Base-by-base conservation (phyloP, 1,140 invertebrate genomes). In the Drosophila simulans region DNA sequence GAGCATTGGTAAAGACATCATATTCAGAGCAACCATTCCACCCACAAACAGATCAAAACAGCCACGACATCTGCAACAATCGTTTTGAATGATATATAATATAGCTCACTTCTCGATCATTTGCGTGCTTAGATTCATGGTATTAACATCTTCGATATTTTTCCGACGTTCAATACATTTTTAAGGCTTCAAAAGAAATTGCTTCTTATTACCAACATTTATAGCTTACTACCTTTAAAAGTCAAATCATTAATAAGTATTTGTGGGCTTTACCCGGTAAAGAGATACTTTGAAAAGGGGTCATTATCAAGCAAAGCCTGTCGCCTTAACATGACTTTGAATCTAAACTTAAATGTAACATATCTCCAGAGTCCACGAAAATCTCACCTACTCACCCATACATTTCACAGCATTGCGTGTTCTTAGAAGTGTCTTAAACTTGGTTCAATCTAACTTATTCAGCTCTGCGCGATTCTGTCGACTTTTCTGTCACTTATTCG, bases 1-100 rank as follows among this genome's bases (percentile, higher is more conserved):
- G 77, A 92, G 88, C 85, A 91, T 92, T 90, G 92, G 92, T 92
- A 92, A 91, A 88, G 70, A 78, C 20, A 68, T 60, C 69, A 66
- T 55, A 48, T 57, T 22, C 59, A 73, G 35, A 46, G 55, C 53
- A 49, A 75, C 72, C 71, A 77, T 42, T 62, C 58, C 62, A 77
- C 60, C n/a, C 39, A 42, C 15, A 40, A 48, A 31, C 11, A 20
- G 11, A 34, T 17, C 48, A 39, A 48, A 40, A 49, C 51, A 60
- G 34, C 25, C 45, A 56, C 39, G 39, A 69, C 48, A 55, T 39
- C 15, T 20, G 42, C 52, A 63, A 37, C 42, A 56, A 66, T 56
- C 59, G 58, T 49, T 40, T 65, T 69, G 66, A 39, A 39, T 17
- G 63, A 63, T 69, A 22, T 25, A 22, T n/a, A 39, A 20, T 8